Base-by-base conservation (phyloP, 2,888 invertebrate genomes). In the Torymus aiolomorphi region DNA sequence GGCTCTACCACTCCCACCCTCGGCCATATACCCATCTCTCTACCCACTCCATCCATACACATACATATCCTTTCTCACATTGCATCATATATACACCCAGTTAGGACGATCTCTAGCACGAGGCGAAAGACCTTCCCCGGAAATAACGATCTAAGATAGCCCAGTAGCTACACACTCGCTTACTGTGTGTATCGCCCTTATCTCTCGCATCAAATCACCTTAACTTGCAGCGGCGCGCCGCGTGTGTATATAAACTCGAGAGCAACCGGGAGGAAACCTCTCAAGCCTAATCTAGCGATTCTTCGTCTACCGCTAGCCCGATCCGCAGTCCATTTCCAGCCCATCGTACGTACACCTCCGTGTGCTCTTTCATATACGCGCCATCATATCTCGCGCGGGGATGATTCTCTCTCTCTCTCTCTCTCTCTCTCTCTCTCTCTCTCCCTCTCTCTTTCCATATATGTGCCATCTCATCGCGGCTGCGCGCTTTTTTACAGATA, bases 171-270 rank as follows among this genome's bases (percentile, higher is more conserved):
- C 59, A 13, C 51, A 51, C 12, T 62, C 11, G 31, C n/a, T 12
- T 59, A 13, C 42, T 12, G 2, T 59, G 8, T 14, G 18, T 12
- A 20, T 56, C 72, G 49, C 70, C 75, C 83, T 83, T 88, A 88
- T 88, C 87, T 82, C 82, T 80, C 80, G 84, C 85, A 88, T 88
- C 86, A 85, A 88, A 89, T 89, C 87, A 86, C 84, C 84, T 86
- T 85, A 85, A 86, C 69, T 62, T 14, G 56, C 63, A 20, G 20
- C 20, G 20, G 18, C 73, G 20, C 49, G 20, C n/a, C 11, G 12
- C 51, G 52, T 63, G 54, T 18, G 24, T 14, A 20, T 4, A 12
- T 14, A 18, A 49, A 14, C 18, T 10, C 11, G 14, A 51, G 4
- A 10, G 42, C 3, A 31, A 24, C 59, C 2, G 14, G 14, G 18